phyloP scores from a whole-genome alignment of 37 sponge, comb jelly and placozoan species.

The Mnemiopsis leidyi region DNA sequence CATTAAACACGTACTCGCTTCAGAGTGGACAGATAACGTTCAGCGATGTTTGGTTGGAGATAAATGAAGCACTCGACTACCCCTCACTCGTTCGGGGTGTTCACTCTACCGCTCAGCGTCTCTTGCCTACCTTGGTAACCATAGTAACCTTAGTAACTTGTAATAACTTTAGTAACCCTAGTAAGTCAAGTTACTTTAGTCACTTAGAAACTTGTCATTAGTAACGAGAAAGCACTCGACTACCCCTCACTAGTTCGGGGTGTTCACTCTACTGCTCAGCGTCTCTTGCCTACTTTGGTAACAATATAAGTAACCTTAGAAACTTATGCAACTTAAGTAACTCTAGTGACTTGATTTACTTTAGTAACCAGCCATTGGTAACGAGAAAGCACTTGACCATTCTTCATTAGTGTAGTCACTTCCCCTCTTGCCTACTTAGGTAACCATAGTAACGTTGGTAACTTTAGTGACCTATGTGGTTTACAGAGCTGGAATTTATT shows the following conservation, averaged over 20 bases:
- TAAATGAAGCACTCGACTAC: constrained; percentile 4
- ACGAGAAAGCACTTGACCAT: background rate
- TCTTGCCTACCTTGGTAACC: background rate
- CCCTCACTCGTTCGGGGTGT: background rate
- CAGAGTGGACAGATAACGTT: background rate
- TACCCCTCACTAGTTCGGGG: background rate
- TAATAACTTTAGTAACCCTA: no score
- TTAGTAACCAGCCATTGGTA: no score
- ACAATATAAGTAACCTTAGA: no score
- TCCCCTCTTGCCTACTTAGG: background rate
- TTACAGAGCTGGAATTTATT: no score
- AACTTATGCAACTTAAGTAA: no score
- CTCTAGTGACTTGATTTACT: no score
- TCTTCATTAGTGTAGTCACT: background rate
- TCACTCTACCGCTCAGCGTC: background rate
- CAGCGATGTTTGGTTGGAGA: constrained; percentile 22
- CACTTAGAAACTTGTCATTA: no score
- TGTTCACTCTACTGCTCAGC: background rate
- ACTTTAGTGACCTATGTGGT: no score
- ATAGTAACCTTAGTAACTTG: no score
- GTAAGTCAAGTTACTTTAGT: no score
- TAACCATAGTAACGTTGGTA: no score
- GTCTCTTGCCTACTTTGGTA: background rate
- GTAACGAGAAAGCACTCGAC: background rate
- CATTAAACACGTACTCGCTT: no score